Percentiles rank a stretch among this genome's conserved stretches.
Evolutionary conservation across 1,140 invertebrate species (phyloP).

Genomic region (Drosophila ohnishii): DNA sequence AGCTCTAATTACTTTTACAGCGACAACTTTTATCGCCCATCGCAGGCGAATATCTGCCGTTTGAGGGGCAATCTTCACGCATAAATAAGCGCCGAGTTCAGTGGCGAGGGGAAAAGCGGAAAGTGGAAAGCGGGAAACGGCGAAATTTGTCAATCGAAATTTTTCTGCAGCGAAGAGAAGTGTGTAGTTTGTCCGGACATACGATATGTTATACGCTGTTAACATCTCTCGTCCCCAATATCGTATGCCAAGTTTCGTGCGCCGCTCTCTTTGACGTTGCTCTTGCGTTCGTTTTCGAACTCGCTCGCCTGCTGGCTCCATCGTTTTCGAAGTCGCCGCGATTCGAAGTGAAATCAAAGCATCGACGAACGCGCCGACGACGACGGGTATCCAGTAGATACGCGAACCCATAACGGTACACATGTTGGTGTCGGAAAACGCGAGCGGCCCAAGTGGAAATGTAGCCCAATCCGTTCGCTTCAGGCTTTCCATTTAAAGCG

Average conservation of each 20-base stretch:
- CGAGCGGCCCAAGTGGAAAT: conserved; percentile 64
- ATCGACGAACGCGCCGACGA: conserved; percentile 42
- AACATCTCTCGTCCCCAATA: conserved; percentile 26
- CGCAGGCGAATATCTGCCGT: conserved; percentile 46
- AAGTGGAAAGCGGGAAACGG: not conserved
- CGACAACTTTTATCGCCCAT: conserved; percentile 55
- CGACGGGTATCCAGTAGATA: conserved; percentile 73
- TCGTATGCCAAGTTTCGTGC: conserved; percentile 58
- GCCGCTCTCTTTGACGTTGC: conserved; percentile 18
- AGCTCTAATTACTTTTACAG: conserved; percentile 56
- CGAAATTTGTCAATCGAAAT: conserved; percentile 49
- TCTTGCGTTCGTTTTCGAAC: conserved; percentile 19
- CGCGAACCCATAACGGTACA: conserved; percentile 78
- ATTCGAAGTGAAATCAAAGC: conserved; percentile 66
- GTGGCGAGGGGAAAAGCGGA: not conserved
- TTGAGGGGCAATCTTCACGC: conserved; percentile 53
- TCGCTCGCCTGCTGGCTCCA: conserved; percentile 8
- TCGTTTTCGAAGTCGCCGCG: conserved; percentile 40
- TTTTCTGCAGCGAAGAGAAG: conserved; percentile 2
- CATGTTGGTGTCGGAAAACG: conserved; percentile 72
- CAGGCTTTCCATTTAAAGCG: conserved; percentile 69
- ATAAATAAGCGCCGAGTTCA: conserved; percentile 39
- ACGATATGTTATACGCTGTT: conserved; percentile 37
- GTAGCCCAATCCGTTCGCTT: conserved; percentile 75
- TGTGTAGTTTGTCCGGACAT: conserved; percentile 18